phyloP scores from a whole-genome alignment of 2,113 vertebrate genomes.

The Recurvirostra avosetta region DNA sequence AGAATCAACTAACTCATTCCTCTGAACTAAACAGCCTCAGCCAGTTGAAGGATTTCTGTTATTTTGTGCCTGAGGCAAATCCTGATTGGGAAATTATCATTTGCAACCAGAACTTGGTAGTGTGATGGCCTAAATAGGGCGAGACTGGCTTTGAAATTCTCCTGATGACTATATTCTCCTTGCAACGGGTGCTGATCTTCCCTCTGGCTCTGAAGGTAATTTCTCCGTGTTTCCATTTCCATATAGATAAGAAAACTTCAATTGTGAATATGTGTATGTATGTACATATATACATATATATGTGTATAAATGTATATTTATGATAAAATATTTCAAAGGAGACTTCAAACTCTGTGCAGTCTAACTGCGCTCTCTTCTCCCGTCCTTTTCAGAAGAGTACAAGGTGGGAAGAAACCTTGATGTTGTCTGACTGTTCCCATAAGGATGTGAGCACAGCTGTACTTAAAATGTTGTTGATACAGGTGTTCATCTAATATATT shows the following conservation, averaged over 20 bases:
- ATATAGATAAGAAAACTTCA: not conserved
- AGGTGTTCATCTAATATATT: not conserved
- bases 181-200: not conserved
- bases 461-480: not conserved
- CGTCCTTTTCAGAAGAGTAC: not conserved
- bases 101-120: not conserved
- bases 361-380: not conserved
- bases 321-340: not conserved
- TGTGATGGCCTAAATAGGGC: not conserved
- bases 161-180: not conserved
- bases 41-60: not conserved
- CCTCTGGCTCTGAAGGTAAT: conserved; percentile 2
- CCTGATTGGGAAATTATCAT: not conserved
- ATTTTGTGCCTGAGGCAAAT: not conserved
- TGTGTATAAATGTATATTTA: not conserved
- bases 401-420: not conserved
- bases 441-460: not conserved
- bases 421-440: not conserved
- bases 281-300: not conserved
- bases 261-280: not conserved
- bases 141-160: not conserved
- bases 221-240: not conserved
- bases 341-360: not conserved
- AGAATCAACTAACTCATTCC: not conserved
- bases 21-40: not conserved